Conservation (phyloP, 53 echinoderm and acorn worm genomes). For the Mesocentrotus franciscanus region DNA sequence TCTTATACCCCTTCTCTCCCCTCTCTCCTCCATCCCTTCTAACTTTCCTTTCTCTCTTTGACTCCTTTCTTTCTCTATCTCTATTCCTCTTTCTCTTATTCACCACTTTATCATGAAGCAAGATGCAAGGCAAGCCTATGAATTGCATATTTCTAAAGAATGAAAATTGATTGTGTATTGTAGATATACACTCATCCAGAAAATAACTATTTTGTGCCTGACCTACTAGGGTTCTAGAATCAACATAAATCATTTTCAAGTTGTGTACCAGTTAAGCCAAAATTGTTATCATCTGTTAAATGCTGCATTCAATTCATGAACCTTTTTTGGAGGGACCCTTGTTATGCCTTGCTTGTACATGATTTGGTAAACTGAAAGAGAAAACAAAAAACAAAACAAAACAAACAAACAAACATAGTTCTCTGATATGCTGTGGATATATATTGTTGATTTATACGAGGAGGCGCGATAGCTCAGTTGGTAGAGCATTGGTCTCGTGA, state of each 20-base stretch:
- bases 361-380: too few species aligned
- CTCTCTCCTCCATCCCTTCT: too few species aligned
- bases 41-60: background rate
- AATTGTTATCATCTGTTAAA: background rate
- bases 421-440: too few species aligned
- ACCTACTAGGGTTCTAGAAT: background rate
- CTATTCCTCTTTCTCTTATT: background rate
- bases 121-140: too few species aligned
- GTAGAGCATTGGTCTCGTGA: too few species aligned
- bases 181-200: background rate
- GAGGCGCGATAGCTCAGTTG: too few species aligned
- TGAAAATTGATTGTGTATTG: background rate
- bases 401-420: too few species aligned
- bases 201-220: background rate
- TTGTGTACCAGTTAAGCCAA: background rate
- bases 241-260: constrained; percentile 9
- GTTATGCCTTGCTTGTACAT: too few species aligned
- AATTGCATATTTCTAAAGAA: background rate
- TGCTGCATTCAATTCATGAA: background rate
- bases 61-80: background rate
- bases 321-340: background rate
- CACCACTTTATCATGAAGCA: background rate
- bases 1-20: too few species aligned
- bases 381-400: too few species aligned
- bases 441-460: too few species aligned